These are phyloP conservation scores for Asbolus verrucosus DNA, from an alignment of 1,140 invertebrate species.

Conservation along the genomic window DNA sequence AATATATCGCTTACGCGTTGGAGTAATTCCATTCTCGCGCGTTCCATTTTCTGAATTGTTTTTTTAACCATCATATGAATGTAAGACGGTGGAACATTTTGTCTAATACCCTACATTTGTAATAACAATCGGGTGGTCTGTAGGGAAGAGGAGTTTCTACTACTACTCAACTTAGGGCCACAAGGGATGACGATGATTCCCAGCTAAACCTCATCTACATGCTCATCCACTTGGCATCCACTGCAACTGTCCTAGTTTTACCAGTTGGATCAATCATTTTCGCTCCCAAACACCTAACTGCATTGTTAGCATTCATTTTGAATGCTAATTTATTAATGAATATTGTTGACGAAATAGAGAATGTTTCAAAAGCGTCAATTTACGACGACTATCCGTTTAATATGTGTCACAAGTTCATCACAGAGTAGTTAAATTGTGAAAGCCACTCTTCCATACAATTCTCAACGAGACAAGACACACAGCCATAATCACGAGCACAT, in stretches of 20 bases:
- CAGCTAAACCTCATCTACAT: conserved; percentile 35
- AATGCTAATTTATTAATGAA: conserved; percentile 31
- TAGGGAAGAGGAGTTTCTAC: conserved; percentile 12
- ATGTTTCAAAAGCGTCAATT: conserved; percentile 27
- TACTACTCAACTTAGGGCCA: conserved; percentile 20
- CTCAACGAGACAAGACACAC: conserved; percentile 28
- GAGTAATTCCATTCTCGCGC: conserved; percentile 20
- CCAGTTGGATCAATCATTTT: conserved; percentile 24
- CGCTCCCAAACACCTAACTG: not conserved
- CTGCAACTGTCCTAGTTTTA: conserved; percentile 15
- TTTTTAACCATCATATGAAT: conserved; percentile 37
- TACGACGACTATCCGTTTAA: conserved; percentile 2
- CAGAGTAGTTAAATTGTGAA: conserved; percentile 29
- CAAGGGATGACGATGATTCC: conserved; percentile 25
- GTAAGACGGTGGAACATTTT: conserved; percentile 23
- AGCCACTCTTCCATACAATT: conserved; percentile 26
- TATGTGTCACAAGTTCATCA: conserved; percentile 32
- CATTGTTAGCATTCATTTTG: conserved; percentile 1
- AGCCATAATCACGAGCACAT: conserved; percentile 28
- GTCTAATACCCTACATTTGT: conserved; percentile 27
- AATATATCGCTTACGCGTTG: conserved; percentile 25
- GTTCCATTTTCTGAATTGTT: conserved; percentile 40
- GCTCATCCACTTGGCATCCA: conserved; percentile 20
- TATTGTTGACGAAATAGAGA: conserved; percentile 25
- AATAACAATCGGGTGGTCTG: conserved; percentile 25